Evolutionary conservation across 2,888 invertebrate genomes (phyloP), one percentile per base, ranked within the genome.

Genomic region (Byasa hedistus): DNA sequence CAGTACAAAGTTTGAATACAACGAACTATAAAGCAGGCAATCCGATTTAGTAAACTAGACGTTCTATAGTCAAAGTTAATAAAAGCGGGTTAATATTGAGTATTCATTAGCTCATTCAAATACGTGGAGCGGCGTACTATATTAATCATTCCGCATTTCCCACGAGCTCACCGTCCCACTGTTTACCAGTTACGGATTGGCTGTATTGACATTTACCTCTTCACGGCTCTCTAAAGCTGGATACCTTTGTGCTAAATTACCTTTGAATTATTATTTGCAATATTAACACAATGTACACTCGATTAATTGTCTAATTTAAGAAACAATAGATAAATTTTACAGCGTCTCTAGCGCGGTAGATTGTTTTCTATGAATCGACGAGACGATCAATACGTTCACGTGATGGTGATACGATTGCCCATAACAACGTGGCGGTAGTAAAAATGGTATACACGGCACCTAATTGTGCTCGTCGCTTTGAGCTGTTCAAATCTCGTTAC

Each of bases 101-200:
- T 65, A 57, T 61, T 65, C 55, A 56, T 52, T 61, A 54, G 54
- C 27, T 48, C 27, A 55, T 61, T 57, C 39, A 57, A 65, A 65
- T 52, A 65, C 24, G 51, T 51, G 8, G 19, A 51, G 39, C 65
- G 65, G 24, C 52, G 52, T 52, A 52, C 51, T 51, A 61, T 36
- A 65, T 65, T 61, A 61, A 61, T 65, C 65, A 56, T 32, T 52
- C 27, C 39, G 44, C 44, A 56, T 61, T 61, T 61, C 65, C 65
- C 44, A 51, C 57, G 51, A 56, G 65, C 57, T 36, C 55, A 32
- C 55, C 48, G 65, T 56, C 57, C 10, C 54, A 39, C 39, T 61
- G 65, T 65, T 65, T 65, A 65, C 65, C 32, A n/a, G 60, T 57
- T 61, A 60, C 65, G 60, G 61, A 60, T 55, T 24, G n/a, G 60